These are phyloP conservation scores for Oreochromis grahami DNA, from an alignment of 2,797 vertebrate species.

Conservation along the genomic window DNA sequence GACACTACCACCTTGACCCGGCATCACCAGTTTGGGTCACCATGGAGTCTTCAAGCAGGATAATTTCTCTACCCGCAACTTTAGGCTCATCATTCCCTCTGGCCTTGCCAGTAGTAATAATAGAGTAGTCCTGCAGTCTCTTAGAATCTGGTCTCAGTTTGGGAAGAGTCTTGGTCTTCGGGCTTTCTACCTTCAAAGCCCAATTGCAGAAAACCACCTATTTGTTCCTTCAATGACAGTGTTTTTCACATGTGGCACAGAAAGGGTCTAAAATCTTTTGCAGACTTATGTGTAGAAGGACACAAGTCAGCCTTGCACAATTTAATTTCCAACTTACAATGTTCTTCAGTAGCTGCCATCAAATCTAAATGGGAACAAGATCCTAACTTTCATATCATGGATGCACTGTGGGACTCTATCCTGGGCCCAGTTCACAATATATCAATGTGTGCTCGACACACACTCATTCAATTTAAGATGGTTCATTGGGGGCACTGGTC, in stretches of 20 bases:
- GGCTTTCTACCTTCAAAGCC: background rate
- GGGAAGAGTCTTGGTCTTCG: background rate
- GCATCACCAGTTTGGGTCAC: background rate
- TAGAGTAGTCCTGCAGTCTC: background rate
- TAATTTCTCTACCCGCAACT: background rate
- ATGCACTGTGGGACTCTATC: background rate
- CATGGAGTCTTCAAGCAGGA: background rate
- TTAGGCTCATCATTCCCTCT: background rate
- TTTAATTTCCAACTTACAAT: background rate
- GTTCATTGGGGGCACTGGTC: background rate
- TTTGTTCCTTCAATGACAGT: background rate
- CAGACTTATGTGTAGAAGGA: background rate
- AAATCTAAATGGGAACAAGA: no score
- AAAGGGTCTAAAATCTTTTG: background rate
- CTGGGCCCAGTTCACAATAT: background rate
- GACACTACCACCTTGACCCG: background rate
- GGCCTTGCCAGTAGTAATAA: background rate
- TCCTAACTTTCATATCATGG: background rate
- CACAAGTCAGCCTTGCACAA: background rate
- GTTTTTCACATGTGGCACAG: background rate
- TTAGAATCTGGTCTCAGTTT: background rate
- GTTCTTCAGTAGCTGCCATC: no score
- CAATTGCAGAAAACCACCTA: background rate
- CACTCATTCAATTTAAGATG: background rate
- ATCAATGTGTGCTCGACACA: background rate